A percentile compares a stretch with the other conserved stretches of the same genome.
These are phyloP conservation scores for Fopius arisanus DNA, from an alignment of 1,140 invertebrate species.

Conservation along the genomic window DNA sequence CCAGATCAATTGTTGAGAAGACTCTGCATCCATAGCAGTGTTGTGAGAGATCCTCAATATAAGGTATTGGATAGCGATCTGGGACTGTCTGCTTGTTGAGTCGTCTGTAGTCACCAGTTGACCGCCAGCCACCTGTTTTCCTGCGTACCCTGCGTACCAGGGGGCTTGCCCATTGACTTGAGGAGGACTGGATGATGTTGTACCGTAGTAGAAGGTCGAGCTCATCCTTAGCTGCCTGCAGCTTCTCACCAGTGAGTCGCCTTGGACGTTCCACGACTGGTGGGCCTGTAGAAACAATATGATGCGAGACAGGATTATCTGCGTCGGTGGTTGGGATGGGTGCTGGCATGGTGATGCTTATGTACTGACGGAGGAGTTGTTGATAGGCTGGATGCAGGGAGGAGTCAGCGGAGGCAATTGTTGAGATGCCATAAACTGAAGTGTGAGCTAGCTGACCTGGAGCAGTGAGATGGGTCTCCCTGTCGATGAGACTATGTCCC, in stretches of 20 bases:
- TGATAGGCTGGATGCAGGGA: constrained; percentile 27
- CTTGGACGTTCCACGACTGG: constrained; percentile 39
- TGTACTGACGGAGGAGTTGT: constrained; percentile 35
- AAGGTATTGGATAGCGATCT: constrained; percentile 46
- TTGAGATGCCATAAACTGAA: not conserved
- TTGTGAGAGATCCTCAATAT: constrained; percentile 47
- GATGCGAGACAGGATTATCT: constrained; percentile 44
- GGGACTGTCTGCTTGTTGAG: constrained; percentile 50
- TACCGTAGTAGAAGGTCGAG: constrained; percentile 52
- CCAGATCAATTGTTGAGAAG: constrained; percentile 56
- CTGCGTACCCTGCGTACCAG: constrained; percentile 51
- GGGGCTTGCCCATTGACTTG: constrained; percentile 54
- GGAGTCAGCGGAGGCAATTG: not conserved
- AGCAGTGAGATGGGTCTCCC: not conserved
- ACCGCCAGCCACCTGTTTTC: constrained; percentile 41
- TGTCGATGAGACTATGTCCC: constrained; percentile 27
- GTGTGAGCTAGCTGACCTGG: not conserved
- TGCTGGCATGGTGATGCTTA: constrained; percentile 51
- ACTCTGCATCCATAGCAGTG: constrained; percentile 40
- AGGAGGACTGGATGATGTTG: constrained; percentile 44
- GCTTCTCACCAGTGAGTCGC: constrained; percentile 39
- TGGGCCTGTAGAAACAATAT: constrained; percentile 37
- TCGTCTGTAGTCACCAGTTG: constrained; percentile 51
- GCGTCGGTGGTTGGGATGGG: constrained; percentile 20
- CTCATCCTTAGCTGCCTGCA: constrained; percentile 39